Base-by-base conservation (phyloP, 2,888 invertebrate genomes). In the Osmoderma eremita region DNA sequence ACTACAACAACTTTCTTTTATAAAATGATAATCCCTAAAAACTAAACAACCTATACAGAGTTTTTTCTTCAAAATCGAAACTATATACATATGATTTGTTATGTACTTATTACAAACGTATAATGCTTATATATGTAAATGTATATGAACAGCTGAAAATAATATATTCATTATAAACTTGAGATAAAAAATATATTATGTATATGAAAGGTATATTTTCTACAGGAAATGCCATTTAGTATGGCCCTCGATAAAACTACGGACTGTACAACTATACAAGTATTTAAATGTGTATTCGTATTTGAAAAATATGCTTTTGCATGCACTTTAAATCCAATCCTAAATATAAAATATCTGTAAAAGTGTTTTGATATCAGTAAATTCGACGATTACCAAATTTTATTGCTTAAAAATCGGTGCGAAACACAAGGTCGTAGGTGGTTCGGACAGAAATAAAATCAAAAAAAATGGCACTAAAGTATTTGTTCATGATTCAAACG, bases 381-480 rank as follows among this genome's bases (percentile, higher is more conserved):
- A 65, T 68, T 65, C 65, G 68, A 61, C 6, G 6, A 30, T 30
- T 30, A 30, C 10, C 10, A 30, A 5, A 30, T 48, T 36, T 61
- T 68, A 68, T 68, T 68, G 68, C 68, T 68, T 65, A 51, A 58
- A 61, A 54, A 63, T 38, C 30, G 20, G 30, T 51, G 24, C 17
- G 10, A 10, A 30, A 4, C 13, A 18, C 63, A 56, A 67, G 63
- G 67, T 63, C 63, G 54, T 54, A 67, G 67, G 63, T 63, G 54
- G 63, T 45, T 30, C 12, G 10, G 12, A 17, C n/a, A 4, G 24
- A 48, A 48, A 48, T 15, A 17, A 53, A n/a, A n/a, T n/a, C n/a
- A n/a, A n/a, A n/a, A n/a, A n/a, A 53, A 53, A 68, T 68, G 68
- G 68, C 65, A 65, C 64, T 22, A 22, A 65, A 63, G 38, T 45